Percentiles rank a stretch among this genome's conserved stretches.
Evolutionary conservation across 2,113 vertebrate genomes (phyloP).

Genomic region (Tetrax tetrax): DNA sequence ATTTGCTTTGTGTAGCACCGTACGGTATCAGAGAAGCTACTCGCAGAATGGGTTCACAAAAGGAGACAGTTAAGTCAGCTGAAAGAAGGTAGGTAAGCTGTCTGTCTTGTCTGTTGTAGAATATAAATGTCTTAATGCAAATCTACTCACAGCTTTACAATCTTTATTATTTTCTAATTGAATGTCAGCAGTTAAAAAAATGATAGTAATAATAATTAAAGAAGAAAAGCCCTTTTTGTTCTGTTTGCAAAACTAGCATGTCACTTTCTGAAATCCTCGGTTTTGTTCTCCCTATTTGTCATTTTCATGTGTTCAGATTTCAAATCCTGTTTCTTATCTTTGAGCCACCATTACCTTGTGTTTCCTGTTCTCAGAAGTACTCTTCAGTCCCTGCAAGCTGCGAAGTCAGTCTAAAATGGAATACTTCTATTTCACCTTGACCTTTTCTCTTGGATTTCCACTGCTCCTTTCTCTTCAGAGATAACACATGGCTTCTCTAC

Average conservation of each 20-base stretch:
- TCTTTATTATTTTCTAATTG: background rate
- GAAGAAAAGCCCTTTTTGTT: background rate
- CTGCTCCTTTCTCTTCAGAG: background rate
- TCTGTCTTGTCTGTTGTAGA: background rate
- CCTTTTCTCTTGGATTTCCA: background rate
- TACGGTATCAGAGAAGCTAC: conserved; percentile 97
- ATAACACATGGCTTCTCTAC: background rate
- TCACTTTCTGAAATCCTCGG: background rate
- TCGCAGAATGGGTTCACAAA: conserved; percentile 90
- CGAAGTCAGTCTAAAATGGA: background rate
- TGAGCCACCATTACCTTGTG: background rate
- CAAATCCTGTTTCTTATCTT: background rate
- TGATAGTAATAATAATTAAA: background rate
- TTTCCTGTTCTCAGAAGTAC: background rate
- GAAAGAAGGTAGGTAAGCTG: conserved; percentile 82
- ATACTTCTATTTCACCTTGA: background rate
- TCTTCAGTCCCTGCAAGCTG: background rate
- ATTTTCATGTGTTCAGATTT: background rate
- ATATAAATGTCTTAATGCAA: background rate
- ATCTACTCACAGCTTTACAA: background rate
- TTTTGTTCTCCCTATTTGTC: background rate
- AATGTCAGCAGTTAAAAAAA: background rate
- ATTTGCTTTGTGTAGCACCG: conserved; percentile 80
- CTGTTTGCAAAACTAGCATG: background rate
- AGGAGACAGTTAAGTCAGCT: conserved; percentile 80